Conservation (phyloP, 2,113 vertebrate species). For the Hippolais icterina region DNA sequence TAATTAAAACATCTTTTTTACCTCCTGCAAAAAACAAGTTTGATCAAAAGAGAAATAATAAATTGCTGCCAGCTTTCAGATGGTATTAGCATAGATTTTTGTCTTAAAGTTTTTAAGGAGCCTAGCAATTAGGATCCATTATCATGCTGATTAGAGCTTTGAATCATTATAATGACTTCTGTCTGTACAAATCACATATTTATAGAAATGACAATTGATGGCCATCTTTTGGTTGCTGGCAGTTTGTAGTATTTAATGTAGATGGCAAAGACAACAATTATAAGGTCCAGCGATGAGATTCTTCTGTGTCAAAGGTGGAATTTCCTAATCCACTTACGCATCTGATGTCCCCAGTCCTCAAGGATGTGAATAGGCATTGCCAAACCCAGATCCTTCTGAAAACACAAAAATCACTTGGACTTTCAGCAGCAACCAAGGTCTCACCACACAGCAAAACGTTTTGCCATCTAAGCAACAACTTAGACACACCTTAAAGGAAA, state of each 20-base stretch:
- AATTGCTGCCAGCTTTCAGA: conserved; percentile 18
- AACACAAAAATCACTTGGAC: not conserved
- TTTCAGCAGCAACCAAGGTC: not conserved
- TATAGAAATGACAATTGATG: conserved; percentile 24
- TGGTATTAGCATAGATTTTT: conserved; percentile 36
- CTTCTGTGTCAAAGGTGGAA: not conserved
- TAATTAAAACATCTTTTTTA: conserved; percentile 4
- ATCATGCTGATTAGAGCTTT: conserved; percentile 37
- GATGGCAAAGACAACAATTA: not conserved
- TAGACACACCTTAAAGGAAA: not conserved
- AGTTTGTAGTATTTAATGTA: not conserved
- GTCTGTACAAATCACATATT: conserved; percentile 23
- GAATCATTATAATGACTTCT: conserved; percentile 35
- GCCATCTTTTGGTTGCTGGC: not conserved
- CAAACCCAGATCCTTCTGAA: not conserved
- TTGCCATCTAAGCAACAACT: not conserved
- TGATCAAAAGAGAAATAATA: conserved; percentile 43
- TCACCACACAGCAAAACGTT: not conserved
- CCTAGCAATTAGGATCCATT: conserved; percentile 58
- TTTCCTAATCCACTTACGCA: not conserved
- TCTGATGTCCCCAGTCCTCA: not conserved
- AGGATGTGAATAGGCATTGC: not conserved
- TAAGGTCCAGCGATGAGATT: not conserved
- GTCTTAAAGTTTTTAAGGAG: conserved; percentile 20
- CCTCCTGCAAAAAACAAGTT: not conserved